Conservation (phyloP, 2,888 invertebrate genomes). For the Apeira syringaria region DNA sequence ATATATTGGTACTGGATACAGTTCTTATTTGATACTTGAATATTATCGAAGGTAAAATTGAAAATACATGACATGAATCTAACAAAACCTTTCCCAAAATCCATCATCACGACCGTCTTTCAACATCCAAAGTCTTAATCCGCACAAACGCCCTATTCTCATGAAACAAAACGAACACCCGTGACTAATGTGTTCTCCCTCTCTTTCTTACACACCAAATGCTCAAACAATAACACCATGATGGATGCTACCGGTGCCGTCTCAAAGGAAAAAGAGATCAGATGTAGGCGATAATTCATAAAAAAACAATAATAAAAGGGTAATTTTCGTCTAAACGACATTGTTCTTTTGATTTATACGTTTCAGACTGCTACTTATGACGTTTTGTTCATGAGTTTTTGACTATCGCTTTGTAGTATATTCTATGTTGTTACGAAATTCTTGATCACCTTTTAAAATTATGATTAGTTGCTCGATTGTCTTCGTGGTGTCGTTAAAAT, state of each 20-base stretch:
- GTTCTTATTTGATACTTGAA: no score
- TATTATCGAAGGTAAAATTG: no score
- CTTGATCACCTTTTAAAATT: conserved; percentile 29
- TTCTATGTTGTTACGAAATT: conserved; percentile 25
- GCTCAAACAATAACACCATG: conserved; percentile 66
- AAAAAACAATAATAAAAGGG: conserved; percentile 67
- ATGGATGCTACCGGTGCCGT: conserved; percentile 67
- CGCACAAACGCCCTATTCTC: conserved; percentile 48
- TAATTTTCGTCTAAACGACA: conserved; percentile 57
- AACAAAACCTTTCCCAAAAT: conserved; percentile 24
- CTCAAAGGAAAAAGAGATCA: conserved; percentile 67
- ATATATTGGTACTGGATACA: no score
- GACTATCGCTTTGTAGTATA: conserved; percentile 29
- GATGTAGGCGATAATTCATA: conserved; percentile 73
- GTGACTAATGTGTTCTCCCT: conserved; percentile 58
- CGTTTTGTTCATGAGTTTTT: conserved; percentile 20
- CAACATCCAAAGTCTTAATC: conserved; percentile 52
- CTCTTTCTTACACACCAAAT: conserved; percentile 48
- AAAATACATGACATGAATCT: no score
- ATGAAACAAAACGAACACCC: conserved; percentile 64
- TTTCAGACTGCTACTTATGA: conserved; percentile 32
- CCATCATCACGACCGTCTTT: conserved; percentile 30
- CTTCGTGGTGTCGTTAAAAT: conserved; percentile 28
- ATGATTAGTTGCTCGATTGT: conserved; percentile 34
- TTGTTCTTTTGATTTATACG: conserved; percentile 61